Evolutionary conservation across 2,888 invertebrate genomes (phyloP), one percentile per base, ranked within the genome.

Genomic region (Sinopyrophorus schimmeli): DNA sequence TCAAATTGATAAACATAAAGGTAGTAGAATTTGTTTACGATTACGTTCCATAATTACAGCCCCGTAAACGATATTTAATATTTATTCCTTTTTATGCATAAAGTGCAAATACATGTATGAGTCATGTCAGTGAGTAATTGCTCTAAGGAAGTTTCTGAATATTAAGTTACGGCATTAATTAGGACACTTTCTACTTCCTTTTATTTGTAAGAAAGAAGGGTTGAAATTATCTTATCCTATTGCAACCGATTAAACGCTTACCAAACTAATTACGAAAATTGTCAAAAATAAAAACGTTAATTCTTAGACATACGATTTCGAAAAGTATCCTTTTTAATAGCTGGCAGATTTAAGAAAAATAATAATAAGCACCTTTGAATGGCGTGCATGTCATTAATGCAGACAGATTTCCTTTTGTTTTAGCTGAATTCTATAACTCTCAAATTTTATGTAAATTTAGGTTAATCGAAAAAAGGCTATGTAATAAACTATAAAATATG

Each of bases 31-130:
- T 31, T 41, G 16, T 41, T 41, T 41, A 41, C 41, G 41, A 41
- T 31, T 20, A 41, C 31, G 41, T 15, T 18, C 17, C 31, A 23
- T 41, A 31, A 41, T 41, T 41, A 31, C 23, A 31, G 31, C 12
- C 3, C 4, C 7, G 35, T 31, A 16, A 2, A 6, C 10, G 14
- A 14, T 23, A 21, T 26, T 5, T 5, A 28, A 31, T 30, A 39
- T 41, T 20, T 40, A 30, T 6, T 17, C 11, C 12, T 27, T 27
- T 34, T 20, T 34, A 34, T 20, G 9, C 5, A 14, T 11, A 41
- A 28, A 41, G 41, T 41, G 41, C 41, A 30, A 41, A 41, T 31
- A 9, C 41, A 31, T 41, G 41, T 31, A 41, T 41, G 41, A 40
- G 15, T 31, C 41, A 41, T 16, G 18, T 31, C 14, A 16, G 16